Evolutionary conservation across 2,113 vertebrate genomes (phyloP).

Genomic region (Pelvicachromis taeniatus): DNA sequence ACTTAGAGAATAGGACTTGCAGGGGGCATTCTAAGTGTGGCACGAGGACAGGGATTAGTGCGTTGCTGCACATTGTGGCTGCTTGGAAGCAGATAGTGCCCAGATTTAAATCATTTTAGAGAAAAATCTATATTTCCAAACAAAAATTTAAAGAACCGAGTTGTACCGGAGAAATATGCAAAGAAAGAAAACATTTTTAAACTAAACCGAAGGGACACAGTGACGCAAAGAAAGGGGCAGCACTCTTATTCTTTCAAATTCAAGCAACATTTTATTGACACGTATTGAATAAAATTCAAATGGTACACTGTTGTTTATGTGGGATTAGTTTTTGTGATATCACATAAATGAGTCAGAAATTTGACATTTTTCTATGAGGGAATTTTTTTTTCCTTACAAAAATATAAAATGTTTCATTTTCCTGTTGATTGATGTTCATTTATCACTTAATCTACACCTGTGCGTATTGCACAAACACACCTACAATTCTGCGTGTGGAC

Average conservation of each 20-base stretch:
- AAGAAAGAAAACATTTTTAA: neutral
- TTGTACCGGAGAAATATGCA: neutral
- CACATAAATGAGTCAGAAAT: neutral
- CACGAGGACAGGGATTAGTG: neutral
- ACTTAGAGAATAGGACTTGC: neutral
- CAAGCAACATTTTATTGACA: neutral
- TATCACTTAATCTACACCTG: neutral
- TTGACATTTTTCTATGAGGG: neutral
- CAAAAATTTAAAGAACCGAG: neutral
- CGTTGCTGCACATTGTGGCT: neutral
- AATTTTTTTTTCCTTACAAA: rapidly evolving
- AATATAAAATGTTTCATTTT: rapidly evolving
- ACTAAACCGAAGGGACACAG: rapidly evolving
- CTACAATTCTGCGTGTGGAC: neutral
- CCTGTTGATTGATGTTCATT: rapidly evolving
- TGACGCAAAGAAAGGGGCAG: neutral
- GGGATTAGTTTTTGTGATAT: neutral
- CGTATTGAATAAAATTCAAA: neutral
- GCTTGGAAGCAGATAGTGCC: too few species aligned
- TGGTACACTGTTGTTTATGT: rapidly evolving
- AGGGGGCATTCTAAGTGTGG: neutral
- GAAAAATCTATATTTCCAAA: neutral
- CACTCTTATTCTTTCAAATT: neutral
- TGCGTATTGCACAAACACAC: neutral
- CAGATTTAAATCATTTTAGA: neutral